Percentiles rank a stretch among this genome's conserved stretches.
These are phyloP conservation scores for Oncorhynchus kisutch DNA, from an alignment of 2,113 vertebrate genomes.

Conservation along the genomic window DNA sequence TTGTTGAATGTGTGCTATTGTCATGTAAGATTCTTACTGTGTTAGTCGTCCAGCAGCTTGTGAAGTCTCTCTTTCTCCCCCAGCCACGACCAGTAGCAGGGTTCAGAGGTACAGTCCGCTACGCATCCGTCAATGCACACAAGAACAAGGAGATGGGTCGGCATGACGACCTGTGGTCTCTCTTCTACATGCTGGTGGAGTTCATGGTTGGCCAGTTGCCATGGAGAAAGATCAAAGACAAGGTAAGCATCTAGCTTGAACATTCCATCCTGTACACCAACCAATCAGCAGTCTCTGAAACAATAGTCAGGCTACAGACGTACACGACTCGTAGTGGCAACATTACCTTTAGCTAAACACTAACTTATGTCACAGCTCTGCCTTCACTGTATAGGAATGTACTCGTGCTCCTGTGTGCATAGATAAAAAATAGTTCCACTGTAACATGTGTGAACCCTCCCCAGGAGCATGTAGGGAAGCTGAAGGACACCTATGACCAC, in stretches of 20 bases:
- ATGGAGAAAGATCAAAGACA: constrained; percentile 99
- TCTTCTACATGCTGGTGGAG: constrained; percentile 99
- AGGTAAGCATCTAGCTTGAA: constrained; percentile 72
- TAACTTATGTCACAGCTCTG: no score
- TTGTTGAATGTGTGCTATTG: neutral
- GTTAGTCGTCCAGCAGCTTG: no score
- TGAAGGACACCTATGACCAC: constrained; percentile 96
- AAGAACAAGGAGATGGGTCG: constrained; percentile 99
- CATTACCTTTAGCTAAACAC: no score
- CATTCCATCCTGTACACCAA: neutral
- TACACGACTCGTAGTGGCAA: no score
- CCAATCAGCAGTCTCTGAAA: neutral
- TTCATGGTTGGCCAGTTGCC: constrained; percentile 96
- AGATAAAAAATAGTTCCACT: no score
- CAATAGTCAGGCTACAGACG: no score
- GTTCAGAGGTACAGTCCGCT: constrained; percentile 95
- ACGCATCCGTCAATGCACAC: constrained; percentile 95
- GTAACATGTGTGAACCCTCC: constrained; percentile 1
- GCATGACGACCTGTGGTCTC: constrained; percentile 97
- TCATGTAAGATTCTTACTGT: no score
- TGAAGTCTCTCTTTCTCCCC: no score
- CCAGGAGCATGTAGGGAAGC: constrained; percentile 96
- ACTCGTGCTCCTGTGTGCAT: no score
- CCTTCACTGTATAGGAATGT: no score
- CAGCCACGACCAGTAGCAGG: constrained; percentile 80